Evolutionary conservation across 2,888 invertebrate species (phyloP).

Genomic region (Lasioglossum calceatum): DNA sequence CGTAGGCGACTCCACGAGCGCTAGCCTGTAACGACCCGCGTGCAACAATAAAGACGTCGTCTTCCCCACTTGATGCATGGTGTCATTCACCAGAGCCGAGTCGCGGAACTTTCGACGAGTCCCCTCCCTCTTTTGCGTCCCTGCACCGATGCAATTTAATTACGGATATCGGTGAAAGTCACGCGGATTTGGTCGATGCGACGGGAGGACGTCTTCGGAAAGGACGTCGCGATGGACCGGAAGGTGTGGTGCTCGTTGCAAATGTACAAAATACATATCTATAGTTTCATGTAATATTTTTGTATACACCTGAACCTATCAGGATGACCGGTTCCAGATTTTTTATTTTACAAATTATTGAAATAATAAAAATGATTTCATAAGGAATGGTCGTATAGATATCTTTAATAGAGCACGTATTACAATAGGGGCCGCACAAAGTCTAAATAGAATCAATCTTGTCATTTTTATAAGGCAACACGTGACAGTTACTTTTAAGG

Average conservation of each 20-base stretch:
- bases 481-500: no score
- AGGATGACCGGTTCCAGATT: no score
- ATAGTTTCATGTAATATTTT: neutral
- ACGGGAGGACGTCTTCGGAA: conserved; percentile 19
- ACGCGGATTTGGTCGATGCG: conserved; percentile 53
- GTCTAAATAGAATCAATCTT: no score
- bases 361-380: no score
- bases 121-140: neutral
- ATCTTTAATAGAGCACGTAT: no score
- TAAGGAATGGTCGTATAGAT: no score
- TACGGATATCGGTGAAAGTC: conserved; percentile 50
- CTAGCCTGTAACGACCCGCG: conserved; percentile 52
- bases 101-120: conserved; percentile 48
- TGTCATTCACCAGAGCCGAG: conserved; percentile 61
- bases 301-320: neutral
- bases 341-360: no score
- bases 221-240: neutral
- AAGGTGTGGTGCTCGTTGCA: neutral
- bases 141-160: conserved; percentile 44
- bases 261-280: neutral
- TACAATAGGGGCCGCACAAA: no score
- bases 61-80: conserved; percentile 60
- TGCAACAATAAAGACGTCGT: conserved; percentile 69
- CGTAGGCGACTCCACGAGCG: conserved; percentile 56
- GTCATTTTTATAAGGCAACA: no score